Evolutionary conservation across 1,140 invertebrate genomes (phyloP), one percentile per base, ranked within the genome.

Genomic region (Drosophila pectinifera): DNA sequence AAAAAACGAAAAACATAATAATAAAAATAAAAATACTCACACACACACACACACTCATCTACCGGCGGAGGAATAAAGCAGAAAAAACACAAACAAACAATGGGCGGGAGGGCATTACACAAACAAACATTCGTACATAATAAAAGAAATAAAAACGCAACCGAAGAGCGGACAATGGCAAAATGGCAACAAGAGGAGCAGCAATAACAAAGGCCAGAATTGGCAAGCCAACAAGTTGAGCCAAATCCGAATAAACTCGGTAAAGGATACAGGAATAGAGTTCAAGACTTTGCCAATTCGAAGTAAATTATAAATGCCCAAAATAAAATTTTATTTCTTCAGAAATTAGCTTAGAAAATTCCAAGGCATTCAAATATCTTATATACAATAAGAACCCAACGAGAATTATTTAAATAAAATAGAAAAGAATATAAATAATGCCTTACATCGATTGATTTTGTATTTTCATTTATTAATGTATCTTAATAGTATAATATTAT

Each of bases 111-210:
- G 78, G 75, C 78, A 89, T 72, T 84, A 57, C 84, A 80, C 79
- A 80, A 88, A 88, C 83, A 86, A 86, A 89, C 84, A 88, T 89
- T 84, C 69, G 68, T 79, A 80, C 76, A 83, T 80, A 88, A 88
- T 88, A 88, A 88, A 88, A 89, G 83, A 88, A 88, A 88, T 89
- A 88, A 88, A 85, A 88, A 77, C 84, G 83, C 84, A 83, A 70
- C 81, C 78, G 69, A 59, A 53, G 48, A 53, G 70, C 74, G 84
- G 82, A 86, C 82, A 86, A 86, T 86, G 70, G 79, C 82, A 78
- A 84, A 79, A 36, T 77, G 80, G 83, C 83, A 89, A 77, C 79
- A 72, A 76, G 78, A 85, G 78, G 59, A 65, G 48, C 69, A 73
- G 61, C 73, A 63, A 38, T 67, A 68, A 62, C 57, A 78, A 75